Evolutionary conservation across 2,888 invertebrate species (phyloP).

Genomic region (Scaptomyza cyrtandrae): DNA sequence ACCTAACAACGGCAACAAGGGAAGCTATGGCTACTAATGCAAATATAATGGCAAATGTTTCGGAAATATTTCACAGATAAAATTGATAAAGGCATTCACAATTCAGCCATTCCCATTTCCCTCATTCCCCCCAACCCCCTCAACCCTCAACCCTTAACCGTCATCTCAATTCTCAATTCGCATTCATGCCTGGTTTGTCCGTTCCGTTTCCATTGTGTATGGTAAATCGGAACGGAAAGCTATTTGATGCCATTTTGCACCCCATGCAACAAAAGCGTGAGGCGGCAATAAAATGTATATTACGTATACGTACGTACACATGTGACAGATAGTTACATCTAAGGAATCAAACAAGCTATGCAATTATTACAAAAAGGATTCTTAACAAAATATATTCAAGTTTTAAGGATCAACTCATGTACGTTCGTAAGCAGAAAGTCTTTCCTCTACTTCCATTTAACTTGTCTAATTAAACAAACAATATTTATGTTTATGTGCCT

Average conservation of each 20-base stretch:
- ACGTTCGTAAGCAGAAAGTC: background rate
- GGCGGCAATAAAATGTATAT: slow-evolving; percentile 11
- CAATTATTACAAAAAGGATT: background rate
- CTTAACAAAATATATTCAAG: background rate
- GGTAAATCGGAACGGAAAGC: slow-evolving; percentile 67
- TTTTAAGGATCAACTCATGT: background rate
- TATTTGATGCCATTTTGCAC: slow-evolving; percentile 64
- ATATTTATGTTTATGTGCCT: background rate
- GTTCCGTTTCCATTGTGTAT: slow-evolving; percentile 48
- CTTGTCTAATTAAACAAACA: background rate
- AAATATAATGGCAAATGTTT: slow-evolving; percentile 82
- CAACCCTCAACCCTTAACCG: background rate
- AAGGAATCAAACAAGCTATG: background rate
- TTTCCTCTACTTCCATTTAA: background rate
- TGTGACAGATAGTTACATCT: background rate
- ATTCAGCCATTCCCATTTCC: background rate
- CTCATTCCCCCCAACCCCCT: background rate
- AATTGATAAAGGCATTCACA: slow-evolving; percentile 75
- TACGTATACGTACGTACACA: background rate
- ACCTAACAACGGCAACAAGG: slow-evolving; percentile 21
- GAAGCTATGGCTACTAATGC: slow-evolving; percentile 79
- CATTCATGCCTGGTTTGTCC: slow-evolving; percentile 21
- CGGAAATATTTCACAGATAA: slow-evolving; percentile 80
- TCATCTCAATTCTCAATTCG: slow-evolving; percentile 6
- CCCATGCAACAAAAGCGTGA: slow-evolving; percentile 26